phyloP scores from a whole-genome alignment of 1,140 invertebrate genomes.

The Platyscapa corneri region DNA sequence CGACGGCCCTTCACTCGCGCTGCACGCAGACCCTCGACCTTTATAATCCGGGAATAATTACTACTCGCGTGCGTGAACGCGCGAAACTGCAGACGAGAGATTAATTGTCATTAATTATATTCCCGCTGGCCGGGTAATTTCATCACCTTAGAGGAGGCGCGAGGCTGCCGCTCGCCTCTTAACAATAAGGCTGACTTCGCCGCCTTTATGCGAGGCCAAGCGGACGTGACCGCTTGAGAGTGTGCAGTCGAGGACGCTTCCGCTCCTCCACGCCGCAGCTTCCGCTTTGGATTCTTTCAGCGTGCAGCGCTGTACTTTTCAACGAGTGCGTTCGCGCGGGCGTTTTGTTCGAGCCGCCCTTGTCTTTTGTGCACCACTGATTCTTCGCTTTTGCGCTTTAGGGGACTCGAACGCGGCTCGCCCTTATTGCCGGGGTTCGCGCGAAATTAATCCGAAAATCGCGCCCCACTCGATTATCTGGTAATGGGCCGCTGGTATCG shows the following conservation, averaged over 20 bases:
- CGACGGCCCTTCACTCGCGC: constrained; percentile 69
- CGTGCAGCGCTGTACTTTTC: not conserved
- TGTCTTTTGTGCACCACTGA: not conserved
- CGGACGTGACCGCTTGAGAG: constrained; percentile 67
- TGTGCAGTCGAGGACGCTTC: constrained; percentile 45
- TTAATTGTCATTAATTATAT: constrained; percentile 76
- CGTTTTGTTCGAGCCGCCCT: not conserved
- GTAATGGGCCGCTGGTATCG: too few species aligned
- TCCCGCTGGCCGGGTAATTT: constrained; percentile 69
- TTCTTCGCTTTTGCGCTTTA: not conserved
- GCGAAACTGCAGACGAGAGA: constrained; percentile 68
- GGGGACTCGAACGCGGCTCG: too few species aligned
- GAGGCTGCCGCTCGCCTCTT: constrained; percentile 59
- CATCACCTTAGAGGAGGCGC: constrained; percentile 64
- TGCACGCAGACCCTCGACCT: constrained; percentile 66
- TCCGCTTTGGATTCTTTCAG: constrained; percentile 9
- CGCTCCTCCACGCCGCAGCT: constrained; percentile 23
- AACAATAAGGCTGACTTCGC: constrained; percentile 66
- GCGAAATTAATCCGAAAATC: too few species aligned
- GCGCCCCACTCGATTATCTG: too few species aligned
- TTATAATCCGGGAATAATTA: constrained; percentile 74
- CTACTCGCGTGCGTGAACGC: constrained; percentile 55
- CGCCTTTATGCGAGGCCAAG: constrained; percentile 52
- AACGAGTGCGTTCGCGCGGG: not conserved
- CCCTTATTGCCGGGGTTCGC: too few species aligned